Conservation (phyloP, 2,888 invertebrate species). For the Tipula vernalis region DNA sequence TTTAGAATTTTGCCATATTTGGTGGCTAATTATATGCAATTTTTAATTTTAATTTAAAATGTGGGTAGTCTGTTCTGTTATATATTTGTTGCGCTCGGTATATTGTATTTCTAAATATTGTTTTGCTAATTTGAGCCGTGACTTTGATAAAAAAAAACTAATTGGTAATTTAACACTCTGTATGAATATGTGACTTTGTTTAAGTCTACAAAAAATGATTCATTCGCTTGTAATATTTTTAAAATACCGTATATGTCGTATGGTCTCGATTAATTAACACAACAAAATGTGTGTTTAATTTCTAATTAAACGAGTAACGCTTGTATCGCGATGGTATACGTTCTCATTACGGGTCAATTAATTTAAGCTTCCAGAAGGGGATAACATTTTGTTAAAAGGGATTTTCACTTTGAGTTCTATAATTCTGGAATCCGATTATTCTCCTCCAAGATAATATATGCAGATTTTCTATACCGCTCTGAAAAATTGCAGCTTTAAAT, state of each 20-base stretch:
- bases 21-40: not conserved
- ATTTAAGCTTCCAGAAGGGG: not conserved
- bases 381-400: too few species aligned
- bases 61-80: not conserved
- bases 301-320: not conserved
- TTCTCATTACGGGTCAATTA: not conserved
- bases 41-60: not conserved
- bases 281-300: not conserved
- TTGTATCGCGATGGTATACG: not conserved
- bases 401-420: too few species aligned
- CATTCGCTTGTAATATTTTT: not conserved
- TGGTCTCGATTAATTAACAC: not conserved
- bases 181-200: not conserved
- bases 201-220: not conserved
- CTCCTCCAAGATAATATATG: too few species aligned
- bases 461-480: too few species aligned
- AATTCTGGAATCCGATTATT: too few species aligned
- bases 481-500: too few species aligned
- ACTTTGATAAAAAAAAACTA: not conserved
- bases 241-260: not conserved
- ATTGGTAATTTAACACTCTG: not conserved
- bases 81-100: not conserved
- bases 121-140: not conserved
- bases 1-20: not conserved
- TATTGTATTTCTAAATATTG: not conserved